These are phyloP conservation scores for Cuniculus paca DNA, from an alignment of 2,797 vertebrate species.

Conservation along the genomic window DNA sequence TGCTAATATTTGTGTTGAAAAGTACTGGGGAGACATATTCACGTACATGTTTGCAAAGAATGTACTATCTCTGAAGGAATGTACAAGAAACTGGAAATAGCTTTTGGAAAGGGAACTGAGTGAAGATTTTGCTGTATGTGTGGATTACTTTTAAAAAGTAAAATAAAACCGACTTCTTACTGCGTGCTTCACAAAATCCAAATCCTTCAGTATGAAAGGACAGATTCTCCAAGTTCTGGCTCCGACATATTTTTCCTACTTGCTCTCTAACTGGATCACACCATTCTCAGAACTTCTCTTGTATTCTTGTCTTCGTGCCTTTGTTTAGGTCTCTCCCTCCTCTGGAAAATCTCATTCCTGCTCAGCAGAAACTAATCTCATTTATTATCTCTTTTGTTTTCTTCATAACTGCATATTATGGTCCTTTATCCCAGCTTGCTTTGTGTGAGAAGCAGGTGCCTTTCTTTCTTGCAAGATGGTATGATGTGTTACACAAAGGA, in stretches of 20 bases:
- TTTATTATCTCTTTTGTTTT: not conserved
- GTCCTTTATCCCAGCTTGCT: not conserved
- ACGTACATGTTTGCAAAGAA: not conserved
- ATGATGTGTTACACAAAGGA: not conserved
- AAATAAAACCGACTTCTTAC: conserved; percentile 50
- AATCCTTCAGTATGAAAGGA: conserved; percentile 40
- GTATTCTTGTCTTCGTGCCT: not conserved
- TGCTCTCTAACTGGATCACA: not conserved
- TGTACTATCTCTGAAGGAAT: not conserved
- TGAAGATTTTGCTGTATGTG: not conserved
- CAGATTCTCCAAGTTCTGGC: not conserved
- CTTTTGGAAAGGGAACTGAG: conserved; percentile 16
- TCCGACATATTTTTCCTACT: conserved; percentile 22
- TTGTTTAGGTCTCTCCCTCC: conserved; percentile 25
- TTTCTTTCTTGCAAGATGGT: conserved; percentile 29
- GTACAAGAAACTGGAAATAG: not conserved
- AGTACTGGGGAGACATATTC: not conserved
- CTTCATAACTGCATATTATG: not conserved
- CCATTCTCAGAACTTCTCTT: not conserved
- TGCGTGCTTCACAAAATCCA: conserved; percentile 48
- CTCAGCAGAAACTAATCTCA: conserved; percentile 23
- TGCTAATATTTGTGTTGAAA: not conserved
- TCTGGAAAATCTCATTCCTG: conserved; percentile 30
- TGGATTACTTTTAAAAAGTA: conserved; percentile 47
- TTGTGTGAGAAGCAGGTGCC: not conserved